Evolutionary conservation across 2,113 vertebrate species (phyloP), one percentile per base, ranked within the genome.

Genomic region (Etheostoma spectabile): DNA sequence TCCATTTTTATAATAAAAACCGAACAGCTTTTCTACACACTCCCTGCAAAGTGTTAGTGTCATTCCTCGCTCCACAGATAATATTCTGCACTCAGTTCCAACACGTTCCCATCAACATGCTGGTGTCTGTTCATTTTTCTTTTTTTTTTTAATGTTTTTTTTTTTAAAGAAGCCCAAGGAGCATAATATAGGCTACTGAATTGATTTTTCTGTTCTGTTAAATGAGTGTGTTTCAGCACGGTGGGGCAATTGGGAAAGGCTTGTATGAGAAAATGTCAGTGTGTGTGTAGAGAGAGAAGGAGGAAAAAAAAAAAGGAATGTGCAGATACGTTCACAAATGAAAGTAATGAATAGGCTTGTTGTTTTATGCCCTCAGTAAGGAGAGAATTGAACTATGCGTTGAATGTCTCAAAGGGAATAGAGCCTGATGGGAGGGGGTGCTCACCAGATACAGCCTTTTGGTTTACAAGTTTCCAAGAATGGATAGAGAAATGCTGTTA

Each of bases 331-430:
- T 86, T 86, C 76, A 76, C 76, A 88, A 89, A 88, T 88, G 85
- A 91, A 89, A 42, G 38, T 85, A 69, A 70, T 42, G 49, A 69
- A 70, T 42, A 46, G 55, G 80, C 74, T 91, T 91, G 80, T 90
- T 91, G 88, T 89, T 89, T 87, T 88, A 79, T 74, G 82, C 75
- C 46, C 78, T 64, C 66, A 73, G 80, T 76, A 7, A 64, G 65
- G 77, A 89, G 83, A 81, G 86, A 89, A 88, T 79, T 83, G 85
- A 89, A 91, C 70, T 79, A 66, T 77, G 80, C 60, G 74, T 82
- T 87, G 72, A 63, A 52, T 46, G 84, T 84, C 64, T 82, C 86
- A 74, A 53, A 79, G 77, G 64, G 75, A 84, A 72, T 8, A 33
- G n/a, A 64, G 79, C 64, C 74, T 61, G 84, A 74, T 73, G 86